Percentiles rank a stretch among this genome's conserved stretches.
These are phyloP conservation scores for Ellobius talpinus DNA, from an alignment of 2,113 vertebrate genomes.

Conservation along the genomic window DNA sequence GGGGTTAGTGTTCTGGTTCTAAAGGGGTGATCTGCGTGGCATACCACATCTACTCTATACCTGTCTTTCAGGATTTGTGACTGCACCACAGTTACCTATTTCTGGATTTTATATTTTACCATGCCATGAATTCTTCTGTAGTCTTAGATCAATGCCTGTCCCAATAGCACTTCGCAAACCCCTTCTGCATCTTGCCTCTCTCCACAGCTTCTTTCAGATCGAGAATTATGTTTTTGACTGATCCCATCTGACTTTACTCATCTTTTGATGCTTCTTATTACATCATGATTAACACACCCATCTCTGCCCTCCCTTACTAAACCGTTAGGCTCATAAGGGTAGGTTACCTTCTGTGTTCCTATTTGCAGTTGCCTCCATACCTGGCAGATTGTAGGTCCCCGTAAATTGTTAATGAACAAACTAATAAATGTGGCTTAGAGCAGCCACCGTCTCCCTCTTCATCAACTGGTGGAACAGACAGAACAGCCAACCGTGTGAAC, in stretches of 20 bases:
- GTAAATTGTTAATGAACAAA: conserved; percentile 68
- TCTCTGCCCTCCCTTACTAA: not conserved
- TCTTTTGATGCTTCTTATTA: not conserved
- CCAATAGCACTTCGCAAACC: not conserved
- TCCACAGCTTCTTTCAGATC: not conserved
- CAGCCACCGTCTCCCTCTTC: conserved; percentile 34
- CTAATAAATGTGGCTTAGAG: conserved; percentile 51
- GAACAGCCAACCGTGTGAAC: conserved; percentile 65
- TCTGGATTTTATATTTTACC: conserved; percentile 1
- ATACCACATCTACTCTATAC: not conserved
- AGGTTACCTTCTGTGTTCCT: conserved; percentile 28
- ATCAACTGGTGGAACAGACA: conserved; percentile 73
- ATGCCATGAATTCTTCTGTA: not conserved
- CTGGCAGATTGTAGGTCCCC: conserved; percentile 6
- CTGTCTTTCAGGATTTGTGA: not conserved
- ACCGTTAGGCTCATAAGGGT: not conserved
- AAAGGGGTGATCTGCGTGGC: not conserved
- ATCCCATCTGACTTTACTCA: conserved; percentile 1
- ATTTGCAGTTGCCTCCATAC: not conserved
- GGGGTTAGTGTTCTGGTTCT: not conserved
- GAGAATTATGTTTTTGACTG: not conserved
- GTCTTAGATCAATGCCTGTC: not conserved
- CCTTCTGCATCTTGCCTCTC: not conserved
- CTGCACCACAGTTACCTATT: not conserved
- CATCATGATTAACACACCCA: not conserved